A percentile compares a stretch with the other conserved stretches of the same genome.
phyloP scores from a whole-genome alignment of 2,113 vertebrate species.

The Gobiocypris rarus region DNA sequence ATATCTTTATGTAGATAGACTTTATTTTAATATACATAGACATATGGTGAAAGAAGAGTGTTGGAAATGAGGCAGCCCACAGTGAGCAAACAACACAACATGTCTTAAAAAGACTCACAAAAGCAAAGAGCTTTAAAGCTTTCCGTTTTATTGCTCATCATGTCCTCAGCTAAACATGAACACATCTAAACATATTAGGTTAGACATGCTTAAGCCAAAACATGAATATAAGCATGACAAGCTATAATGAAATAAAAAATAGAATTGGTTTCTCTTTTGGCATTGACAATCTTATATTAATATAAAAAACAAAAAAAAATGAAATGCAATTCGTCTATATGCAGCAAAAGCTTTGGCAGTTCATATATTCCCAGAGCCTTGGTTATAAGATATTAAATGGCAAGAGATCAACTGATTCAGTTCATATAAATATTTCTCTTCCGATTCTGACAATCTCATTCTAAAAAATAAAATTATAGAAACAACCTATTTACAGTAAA shows the following conservation, averaged over 20 bases:
- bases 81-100: neutral
- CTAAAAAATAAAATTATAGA: conserved; percentile 67
- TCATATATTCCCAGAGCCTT: conserved; percentile 70
- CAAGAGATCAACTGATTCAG: conserved; percentile 73
- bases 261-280: conserved; percentile 51
- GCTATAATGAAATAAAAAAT: conserved; percentile 44
- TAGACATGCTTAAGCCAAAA: conserved; percentile 43
- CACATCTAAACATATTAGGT: conserved; percentile 30
- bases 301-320: conserved; percentile 55
- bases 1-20: neutral
- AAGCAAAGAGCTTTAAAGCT: conserved; percentile 27
- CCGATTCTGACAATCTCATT: conserved; percentile 63
- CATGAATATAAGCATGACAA: conserved; percentile 40
- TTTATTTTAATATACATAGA: neutral
- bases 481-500: conserved; percentile 82
- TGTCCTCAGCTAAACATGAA: conserved; percentile 27
- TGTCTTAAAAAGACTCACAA: neutral
- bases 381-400: conserved; percentile 63
- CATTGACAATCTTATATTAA: conserved; percentile 56
- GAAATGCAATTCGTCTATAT: conserved; percentile 50
- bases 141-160: conserved; percentile 56
- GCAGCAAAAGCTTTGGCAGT: conserved; percentile 56
- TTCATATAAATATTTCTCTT: conserved; percentile 72
- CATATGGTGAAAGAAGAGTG: neutral
- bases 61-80: neutral